A percentile compares a stretch with the other conserved stretches of the same genome.
Conservation (phyloP, 2,797 vertebrate species). For the Falco concolor region DNA sequence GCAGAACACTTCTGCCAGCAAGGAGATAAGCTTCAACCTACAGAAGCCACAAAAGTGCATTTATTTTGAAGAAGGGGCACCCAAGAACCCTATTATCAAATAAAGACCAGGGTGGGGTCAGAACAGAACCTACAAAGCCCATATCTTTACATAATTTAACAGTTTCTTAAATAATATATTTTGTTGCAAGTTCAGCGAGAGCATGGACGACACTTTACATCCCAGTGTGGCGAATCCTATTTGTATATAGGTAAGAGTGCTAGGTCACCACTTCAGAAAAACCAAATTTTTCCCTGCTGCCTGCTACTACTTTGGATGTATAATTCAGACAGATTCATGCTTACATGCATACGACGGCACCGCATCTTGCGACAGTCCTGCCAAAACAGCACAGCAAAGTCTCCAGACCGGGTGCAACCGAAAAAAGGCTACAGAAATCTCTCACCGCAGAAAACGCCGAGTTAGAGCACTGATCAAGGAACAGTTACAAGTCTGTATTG, state of each 20-base stretch:
- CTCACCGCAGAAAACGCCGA: not conserved
- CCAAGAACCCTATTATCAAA: not conserved
- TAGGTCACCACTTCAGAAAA: not conserved
- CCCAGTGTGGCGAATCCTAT: not conserved
- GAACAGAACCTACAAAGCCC: not conserved
- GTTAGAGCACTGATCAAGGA: not conserved
- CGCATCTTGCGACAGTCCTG: not conserved
- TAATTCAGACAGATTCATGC: not conserved
- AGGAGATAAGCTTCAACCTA: not conserved
- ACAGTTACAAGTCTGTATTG: not conserved
- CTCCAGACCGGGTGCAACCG: not conserved
- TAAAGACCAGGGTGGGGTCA: not conserved
- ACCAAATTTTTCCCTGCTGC: not conserved
- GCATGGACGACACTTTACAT: not conserved
- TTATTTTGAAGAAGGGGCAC: not conserved
- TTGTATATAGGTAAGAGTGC: not conserved
- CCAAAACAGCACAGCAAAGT: not conserved
- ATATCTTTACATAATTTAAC: not conserved
- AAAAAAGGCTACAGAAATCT: not conserved
- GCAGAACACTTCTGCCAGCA: not conserved
- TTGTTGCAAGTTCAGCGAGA: not conserved
- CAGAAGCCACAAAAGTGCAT: not conserved
- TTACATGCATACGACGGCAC: not conserved
- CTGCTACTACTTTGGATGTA: not conserved
- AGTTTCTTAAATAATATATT: not conserved